Conservation (phyloP, 2,888 invertebrate genomes). For the Hyles lineata region DNA sequence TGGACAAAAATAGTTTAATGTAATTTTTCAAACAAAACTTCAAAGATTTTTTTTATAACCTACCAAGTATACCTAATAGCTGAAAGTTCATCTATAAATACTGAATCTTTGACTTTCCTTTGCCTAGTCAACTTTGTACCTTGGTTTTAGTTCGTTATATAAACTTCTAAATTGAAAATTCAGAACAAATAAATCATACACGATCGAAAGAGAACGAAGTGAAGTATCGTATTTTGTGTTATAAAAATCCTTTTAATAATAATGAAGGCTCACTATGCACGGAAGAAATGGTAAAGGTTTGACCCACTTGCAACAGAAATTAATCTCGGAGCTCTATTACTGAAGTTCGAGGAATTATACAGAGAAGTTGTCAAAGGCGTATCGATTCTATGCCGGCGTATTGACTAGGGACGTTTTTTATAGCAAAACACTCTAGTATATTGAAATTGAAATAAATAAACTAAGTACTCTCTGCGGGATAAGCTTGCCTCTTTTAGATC, state of each 20-base stretch:
- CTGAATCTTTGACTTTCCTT: too few species aligned
- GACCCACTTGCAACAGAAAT: constrained; percentile 23
- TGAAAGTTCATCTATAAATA: too few species aligned
- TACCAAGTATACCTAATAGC: too few species aligned
- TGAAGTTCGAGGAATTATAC: constrained; percentile 25
- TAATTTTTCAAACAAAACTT: too few species aligned
- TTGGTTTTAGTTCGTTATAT: too few species aligned
- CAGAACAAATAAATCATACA: too few species aligned
- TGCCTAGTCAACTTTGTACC: too few species aligned
- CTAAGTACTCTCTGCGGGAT: neutral
- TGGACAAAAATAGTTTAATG: too few species aligned
- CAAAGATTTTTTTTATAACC: too few species aligned
- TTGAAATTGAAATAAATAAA: neutral
- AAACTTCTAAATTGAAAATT: too few species aligned
- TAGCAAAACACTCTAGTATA: neutral
- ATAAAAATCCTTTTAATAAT: neutral
- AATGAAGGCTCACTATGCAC: neutral
- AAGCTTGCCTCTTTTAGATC: too few species aligned
- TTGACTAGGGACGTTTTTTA: neutral
- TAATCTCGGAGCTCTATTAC: constrained; percentile 22
- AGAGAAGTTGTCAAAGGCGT: constrained; percentile 8
- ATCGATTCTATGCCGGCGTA: neutral
- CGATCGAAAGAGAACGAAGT: neutral
- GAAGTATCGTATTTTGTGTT: neutral
- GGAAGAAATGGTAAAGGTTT: constrained; percentile 1